A percentile compares a stretch with the other conserved stretches of the same genome.
Conservation (phyloP, 2,113 vertebrate genomes). For the Tretioscincus oriximinensis region DNA sequence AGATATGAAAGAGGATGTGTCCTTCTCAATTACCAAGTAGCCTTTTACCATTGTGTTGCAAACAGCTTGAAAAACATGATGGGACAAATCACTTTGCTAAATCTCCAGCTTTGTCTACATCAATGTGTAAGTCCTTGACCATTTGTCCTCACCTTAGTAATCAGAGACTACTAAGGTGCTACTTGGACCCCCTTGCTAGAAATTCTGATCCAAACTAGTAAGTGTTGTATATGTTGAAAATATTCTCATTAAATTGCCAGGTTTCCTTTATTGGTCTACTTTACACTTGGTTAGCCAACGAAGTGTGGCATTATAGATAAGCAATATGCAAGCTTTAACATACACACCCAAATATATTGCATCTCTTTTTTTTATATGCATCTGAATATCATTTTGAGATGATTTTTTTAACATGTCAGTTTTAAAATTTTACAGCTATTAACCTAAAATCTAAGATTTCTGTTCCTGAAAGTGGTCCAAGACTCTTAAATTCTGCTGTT, state of each 20-base stretch:
- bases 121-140: conserved; percentile 46
- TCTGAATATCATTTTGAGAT: not conserved
- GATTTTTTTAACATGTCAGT: not conserved
- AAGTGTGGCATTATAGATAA: no score
- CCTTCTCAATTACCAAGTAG: conserved; percentile 66
- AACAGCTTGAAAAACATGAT: conserved; percentile 60
- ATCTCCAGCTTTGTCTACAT: conserved; percentile 49
- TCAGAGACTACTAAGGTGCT: no score
- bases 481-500: no score
- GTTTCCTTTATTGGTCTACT: no score
- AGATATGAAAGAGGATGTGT: conserved; percentile 59
- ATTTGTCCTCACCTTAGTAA: no score
- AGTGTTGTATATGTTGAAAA: not conserved
- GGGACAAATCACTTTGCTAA: conserved; percentile 58
- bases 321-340: no score
- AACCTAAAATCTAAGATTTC: not conserved
- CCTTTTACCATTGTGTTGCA: conserved; percentile 47
- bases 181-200: no score
- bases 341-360: no score
- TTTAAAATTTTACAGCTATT: not conserved
- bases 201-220: no score
- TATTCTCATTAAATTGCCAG: no score
- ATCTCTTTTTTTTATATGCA: not conserved
- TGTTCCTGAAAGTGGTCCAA: no score
- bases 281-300: no score